A percentile compares a stretch with the other conserved stretches of the same genome.
Evolutionary conservation across 2,797 vertebrate genomes (phyloP).

Genomic region (Hoplostethus mediterraneus): DNA sequence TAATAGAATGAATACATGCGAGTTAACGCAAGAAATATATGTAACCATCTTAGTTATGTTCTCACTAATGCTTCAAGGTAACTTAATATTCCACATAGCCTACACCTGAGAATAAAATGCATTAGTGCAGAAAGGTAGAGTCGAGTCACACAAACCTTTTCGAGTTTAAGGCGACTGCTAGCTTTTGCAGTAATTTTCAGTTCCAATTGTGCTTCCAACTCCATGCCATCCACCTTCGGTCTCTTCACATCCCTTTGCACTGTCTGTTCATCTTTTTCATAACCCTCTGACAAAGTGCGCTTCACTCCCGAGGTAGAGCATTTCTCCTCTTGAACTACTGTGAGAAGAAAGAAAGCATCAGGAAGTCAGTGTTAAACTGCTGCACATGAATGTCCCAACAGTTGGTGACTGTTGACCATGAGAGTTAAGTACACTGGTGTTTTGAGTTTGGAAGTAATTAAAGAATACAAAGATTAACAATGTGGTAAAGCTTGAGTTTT

Average conservation of each 20-base stretch:
- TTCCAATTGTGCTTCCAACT: conserved; percentile 95
- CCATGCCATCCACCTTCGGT: conserved; percentile 84
- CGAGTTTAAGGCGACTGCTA: conserved; percentile 89
- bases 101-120: background rate
- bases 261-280: conserved; percentile 62
- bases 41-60: no score
- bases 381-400: background rate
- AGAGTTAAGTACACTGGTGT: background rate
- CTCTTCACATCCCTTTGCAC: conserved; percentile 81
- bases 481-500: no score
- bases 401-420: no score
- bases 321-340: conserved; percentile 60
- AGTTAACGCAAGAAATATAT: no score
- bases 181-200: conserved; percentile 92
- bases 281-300: conserved; percentile 81
- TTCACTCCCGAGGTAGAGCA: conserved; percentile 75
- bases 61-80: no score
- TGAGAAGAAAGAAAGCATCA: conserved; percentile 14
- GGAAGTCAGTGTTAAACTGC: background rate
- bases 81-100: background rate
- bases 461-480: no score
- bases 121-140: background rate
- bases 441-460: background rate
- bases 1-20: no score
- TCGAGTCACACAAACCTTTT: conserved; percentile 84